Evolutionary conservation across 2,797 vertebrate genomes (phyloP).

Genomic region (Tadarida brasiliensis): DNA sequence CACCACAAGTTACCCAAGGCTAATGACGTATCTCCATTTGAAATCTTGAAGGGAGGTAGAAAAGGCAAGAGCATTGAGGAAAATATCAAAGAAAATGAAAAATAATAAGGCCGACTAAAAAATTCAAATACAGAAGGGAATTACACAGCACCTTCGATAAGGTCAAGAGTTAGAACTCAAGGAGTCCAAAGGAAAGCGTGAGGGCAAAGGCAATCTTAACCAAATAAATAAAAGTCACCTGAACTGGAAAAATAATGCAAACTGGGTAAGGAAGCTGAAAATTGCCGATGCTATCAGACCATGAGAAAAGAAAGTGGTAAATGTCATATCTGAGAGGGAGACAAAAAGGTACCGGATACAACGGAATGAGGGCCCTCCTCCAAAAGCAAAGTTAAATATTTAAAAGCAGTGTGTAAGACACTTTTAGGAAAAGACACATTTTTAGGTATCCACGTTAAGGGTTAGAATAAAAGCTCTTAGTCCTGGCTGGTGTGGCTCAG

Average conservation of each 20-base stretch:
- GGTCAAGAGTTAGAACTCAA: neutral
- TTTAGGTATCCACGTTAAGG: neutral
- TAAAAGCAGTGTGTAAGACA: slow-evolving; percentile 10
- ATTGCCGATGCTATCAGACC: neutral
- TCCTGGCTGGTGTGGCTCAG: too few species aligned
- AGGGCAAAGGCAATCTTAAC: slow-evolving; percentile 13
- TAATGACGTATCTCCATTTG: neutral
- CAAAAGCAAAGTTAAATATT: slow-evolving; percentile 8
- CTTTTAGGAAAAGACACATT: neutral
- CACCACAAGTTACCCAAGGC: neutral
- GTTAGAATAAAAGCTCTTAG: neutral
- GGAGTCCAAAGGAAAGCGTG: neutral
- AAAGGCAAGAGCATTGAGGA: neutral
- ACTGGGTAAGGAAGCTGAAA: neutral
- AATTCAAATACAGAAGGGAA: neutral
- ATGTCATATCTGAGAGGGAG: neutral
- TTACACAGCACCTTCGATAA: neutral
- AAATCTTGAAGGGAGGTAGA: neutral
- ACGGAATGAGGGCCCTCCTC: neutral
- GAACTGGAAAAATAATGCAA: slow-evolving; percentile 13
- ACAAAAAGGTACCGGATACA: neutral
- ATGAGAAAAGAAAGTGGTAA: neutral
- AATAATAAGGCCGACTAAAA: neutral
- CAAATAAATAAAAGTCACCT: slow-evolving; percentile 37
- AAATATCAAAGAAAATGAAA: slow-evolving; percentile 56